phyloP scores from a whole-genome alignment of 2,797 vertebrate species.

The Malacoctenus gilli region DNA sequence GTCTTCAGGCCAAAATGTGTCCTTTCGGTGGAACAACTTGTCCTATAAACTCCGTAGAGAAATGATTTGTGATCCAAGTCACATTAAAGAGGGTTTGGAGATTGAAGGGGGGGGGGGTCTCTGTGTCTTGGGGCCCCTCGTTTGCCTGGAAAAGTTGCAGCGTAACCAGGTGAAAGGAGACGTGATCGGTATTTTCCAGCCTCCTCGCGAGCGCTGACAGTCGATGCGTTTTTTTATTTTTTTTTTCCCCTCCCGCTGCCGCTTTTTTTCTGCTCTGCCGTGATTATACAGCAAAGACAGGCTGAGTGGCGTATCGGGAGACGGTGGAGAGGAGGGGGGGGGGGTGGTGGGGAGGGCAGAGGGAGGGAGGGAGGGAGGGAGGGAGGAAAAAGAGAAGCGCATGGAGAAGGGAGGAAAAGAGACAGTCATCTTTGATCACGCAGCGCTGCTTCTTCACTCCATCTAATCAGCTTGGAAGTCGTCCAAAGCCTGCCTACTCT shows the following conservation, averaged over 20 bases:
- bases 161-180: no score
- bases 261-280: background rate
- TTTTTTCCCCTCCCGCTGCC: background rate
- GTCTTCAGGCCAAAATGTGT: no score
- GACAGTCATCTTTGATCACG: slow-evolving; percentile 43
- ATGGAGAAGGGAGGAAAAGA: slow-evolving; percentile 3
- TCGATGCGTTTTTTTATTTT: background rate
- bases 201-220: background rate
- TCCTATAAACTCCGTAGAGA: no score
- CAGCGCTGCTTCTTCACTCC: slow-evolving; percentile 33
- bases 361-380: slow-evolving; percentile 1
- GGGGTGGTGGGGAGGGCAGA: slow-evolving; percentile 8
- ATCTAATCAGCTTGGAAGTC: slow-evolving; percentile 51
- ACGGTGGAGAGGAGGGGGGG: background rate
- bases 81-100: no score
- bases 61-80: no score
- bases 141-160: no score
- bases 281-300: background rate
- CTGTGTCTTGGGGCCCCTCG: no score
- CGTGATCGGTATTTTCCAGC: background rate
- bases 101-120: no score
- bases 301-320: background rate
- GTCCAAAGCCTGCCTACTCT: slow-evolving; percentile 27
- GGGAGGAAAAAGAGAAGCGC: background rate
- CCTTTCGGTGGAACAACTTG: no score